Evolutionary conservation across 2,888 invertebrate species (phyloP).

Genomic region (Eupithecia centaureata): DNA sequence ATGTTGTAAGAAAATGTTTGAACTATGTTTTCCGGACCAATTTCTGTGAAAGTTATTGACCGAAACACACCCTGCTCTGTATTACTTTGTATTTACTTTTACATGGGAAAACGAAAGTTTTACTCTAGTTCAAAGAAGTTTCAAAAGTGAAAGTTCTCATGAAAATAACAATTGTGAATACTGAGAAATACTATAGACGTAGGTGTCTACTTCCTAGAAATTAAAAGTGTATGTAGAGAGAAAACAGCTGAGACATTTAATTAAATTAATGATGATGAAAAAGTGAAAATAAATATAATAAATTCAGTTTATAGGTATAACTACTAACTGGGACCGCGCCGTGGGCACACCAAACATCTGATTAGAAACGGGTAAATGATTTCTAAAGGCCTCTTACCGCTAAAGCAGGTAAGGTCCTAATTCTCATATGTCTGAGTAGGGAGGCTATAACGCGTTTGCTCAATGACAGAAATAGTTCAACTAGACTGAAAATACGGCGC

Average conservation of each 20-base stretch:
- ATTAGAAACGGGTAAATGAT: constrained; percentile 22
- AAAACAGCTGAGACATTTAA: neutral
- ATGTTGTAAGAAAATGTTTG: constrained; percentile 10
- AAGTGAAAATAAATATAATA: constrained; percentile 15
- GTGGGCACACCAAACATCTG: constrained; percentile 23
- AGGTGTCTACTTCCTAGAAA: neutral
- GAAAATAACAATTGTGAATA: neutral
- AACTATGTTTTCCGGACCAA: constrained; percentile 23
- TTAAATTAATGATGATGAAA: constrained; percentile 13
- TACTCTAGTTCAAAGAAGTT: neutral
- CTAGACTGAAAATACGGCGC: too few relatives aligned
- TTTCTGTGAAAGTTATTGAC: constrained; percentile 38
- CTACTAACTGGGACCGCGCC: constrained; percentile 23
- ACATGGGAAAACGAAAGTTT: constrained; percentile 39
- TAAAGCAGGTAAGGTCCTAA: neutral
- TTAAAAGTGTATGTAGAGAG: neutral
- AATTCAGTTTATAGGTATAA: constrained; percentile 19
- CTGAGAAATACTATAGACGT: neutral
- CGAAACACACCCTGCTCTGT: constrained; percentile 30
- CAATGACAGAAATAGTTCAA: too few relatives aligned
- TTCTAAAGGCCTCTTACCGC: constrained; percentile 11
- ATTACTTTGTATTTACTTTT: constrained; percentile 22
- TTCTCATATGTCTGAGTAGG: too few relatives aligned
- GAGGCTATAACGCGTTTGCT: too few relatives aligned
- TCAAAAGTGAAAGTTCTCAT: neutral